A percentile compares a stretch with the other conserved stretches of the same genome.
phyloP scores from a whole-genome alignment of 2,113 vertebrate genomes.

The Prunella fulvescens region DNA sequence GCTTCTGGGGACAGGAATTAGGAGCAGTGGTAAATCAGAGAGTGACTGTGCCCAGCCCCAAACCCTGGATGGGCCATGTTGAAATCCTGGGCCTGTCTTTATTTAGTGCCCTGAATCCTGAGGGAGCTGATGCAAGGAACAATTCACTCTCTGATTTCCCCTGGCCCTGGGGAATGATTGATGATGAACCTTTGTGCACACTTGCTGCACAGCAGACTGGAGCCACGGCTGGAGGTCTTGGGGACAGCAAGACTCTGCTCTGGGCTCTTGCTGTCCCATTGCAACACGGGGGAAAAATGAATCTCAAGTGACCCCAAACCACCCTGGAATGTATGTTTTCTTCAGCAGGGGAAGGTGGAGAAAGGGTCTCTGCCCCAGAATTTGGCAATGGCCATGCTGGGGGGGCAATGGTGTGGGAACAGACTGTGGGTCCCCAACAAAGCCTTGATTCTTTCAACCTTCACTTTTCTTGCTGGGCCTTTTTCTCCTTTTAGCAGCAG shows the following conservation, averaged over 20 bases:
- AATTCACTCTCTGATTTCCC: slow-evolving; percentile 11
- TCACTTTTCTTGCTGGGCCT: neutral
- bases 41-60: neutral
- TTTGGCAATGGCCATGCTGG: neutral
- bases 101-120: neutral
- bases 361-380: neutral
- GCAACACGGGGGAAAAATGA: neutral
- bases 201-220: slow-evolving; percentile 26
- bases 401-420: neutral
- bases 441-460: slow-evolving; percentile 68
- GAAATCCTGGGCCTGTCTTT: slow-evolving; percentile 38
- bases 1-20: neutral
- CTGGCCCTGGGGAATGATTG: neutral
- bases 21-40: neutral
- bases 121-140: slow-evolving; percentile 49
- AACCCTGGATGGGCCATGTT: neutral
- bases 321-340: neutral
- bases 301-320: neutral
- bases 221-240: neutral
- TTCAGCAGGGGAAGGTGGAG: neutral
- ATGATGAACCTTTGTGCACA: slow-evolving; percentile 34
- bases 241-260: slow-evolving; percentile 23
- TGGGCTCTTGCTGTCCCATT: slow-evolving; percentile 17
- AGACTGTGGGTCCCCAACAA: neutral
- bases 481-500: neutral